A percentile compares a stretch with the other conserved stretches of the same genome.
These are phyloP conservation scores for Cyprinodon tularosa DNA, from an alignment of 2,113 vertebrate genomes.

Conservation along the genomic window DNA sequence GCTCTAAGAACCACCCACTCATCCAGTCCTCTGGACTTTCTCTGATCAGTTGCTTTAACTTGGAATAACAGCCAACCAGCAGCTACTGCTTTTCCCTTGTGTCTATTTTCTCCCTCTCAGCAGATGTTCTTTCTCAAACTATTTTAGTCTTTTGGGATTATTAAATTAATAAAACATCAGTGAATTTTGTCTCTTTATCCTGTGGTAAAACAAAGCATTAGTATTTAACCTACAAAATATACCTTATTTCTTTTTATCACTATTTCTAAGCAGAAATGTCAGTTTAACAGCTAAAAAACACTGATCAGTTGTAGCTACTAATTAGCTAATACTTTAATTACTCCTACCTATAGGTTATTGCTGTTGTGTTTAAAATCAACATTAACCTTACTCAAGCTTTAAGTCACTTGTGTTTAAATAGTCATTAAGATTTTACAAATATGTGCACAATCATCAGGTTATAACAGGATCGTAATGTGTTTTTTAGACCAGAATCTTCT, in stretches of 20 bases:
- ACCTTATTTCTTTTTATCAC: too few relatives aligned
- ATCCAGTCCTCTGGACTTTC: slow-evolving; percentile 39
- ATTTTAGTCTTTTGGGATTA: slow-evolving; percentile 21
- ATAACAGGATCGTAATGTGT: background rate
- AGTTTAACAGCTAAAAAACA: background rate
- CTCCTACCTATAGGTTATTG: background rate
- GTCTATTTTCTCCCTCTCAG: slow-evolving; percentile 39
- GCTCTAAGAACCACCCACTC: slow-evolving; percentile 4
- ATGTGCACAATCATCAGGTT: background rate
- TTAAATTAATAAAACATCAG: slow-evolving; percentile 33
- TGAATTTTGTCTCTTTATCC: slow-evolving; percentile 45
- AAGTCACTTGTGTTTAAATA: too few relatives aligned
- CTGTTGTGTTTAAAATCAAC: background rate
- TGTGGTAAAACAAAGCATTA: background rate
- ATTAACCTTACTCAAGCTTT: too few relatives aligned
- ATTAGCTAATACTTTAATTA: background rate
- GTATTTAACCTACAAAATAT: background rate
- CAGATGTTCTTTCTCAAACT: slow-evolving; percentile 8
- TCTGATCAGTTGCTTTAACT: slow-evolving; percentile 68
- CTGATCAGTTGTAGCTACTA: too few relatives aligned
- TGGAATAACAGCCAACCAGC: slow-evolving; percentile 65
- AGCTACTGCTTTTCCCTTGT: slow-evolving; percentile 55
- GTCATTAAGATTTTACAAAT: background rate
- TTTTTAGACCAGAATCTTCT: background rate
- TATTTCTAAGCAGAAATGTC: background rate